Evolutionary conservation across 2,888 invertebrate genomes (phyloP), one percentile per base, ranked within the genome.

Genomic region (Hypsopygia costalis): DNA sequence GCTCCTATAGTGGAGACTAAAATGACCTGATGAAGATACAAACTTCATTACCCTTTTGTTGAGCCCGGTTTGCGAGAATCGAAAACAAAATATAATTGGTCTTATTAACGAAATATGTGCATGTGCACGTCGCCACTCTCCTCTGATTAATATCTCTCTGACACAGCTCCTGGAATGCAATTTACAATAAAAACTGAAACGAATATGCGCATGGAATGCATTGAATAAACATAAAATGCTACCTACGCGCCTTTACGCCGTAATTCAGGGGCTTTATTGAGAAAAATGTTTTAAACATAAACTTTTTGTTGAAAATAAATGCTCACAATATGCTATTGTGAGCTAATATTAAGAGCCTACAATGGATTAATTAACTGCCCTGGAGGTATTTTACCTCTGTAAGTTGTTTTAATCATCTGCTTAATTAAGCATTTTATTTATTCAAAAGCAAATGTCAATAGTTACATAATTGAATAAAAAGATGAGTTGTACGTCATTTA

Each of bases 251-350:
- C 44, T 42, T 16, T 41, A 36, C 35, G 36, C 40, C 49, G 44
- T 46, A 46, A 46, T 52, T 51, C 51, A 43, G 54, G 49, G 46
- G 52, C 55, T 55, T 56, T 52, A 55, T 59, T 46, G 33, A 42
- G 43, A 41, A 49, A 47, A 47, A 49, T 51, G 49, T 47, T 58
- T 57, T 46, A 56, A 52, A 56, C 61, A 65, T 64, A 47, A 55
- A 40, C 43, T 41, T 50, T 55, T 65, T 61, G 56, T 58, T 47
- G 40, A 25, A 28, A 51, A 54, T 53, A 60, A 58, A 62, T 61
- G 54, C 53, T 61, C 56, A 54, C 60, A 57, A 62, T 63, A 60
- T 55, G 55, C 59, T 49, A 62, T 66, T 63, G 67, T 63, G 52
- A 57, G 58, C 45, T 55, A 52, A 55, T 50, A 60, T 48, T 45